These are phyloP conservation scores for Ondatra zibethicus DNA, from an alignment of 2,113 vertebrate genomes.

Conservation along the genomic window DNA sequence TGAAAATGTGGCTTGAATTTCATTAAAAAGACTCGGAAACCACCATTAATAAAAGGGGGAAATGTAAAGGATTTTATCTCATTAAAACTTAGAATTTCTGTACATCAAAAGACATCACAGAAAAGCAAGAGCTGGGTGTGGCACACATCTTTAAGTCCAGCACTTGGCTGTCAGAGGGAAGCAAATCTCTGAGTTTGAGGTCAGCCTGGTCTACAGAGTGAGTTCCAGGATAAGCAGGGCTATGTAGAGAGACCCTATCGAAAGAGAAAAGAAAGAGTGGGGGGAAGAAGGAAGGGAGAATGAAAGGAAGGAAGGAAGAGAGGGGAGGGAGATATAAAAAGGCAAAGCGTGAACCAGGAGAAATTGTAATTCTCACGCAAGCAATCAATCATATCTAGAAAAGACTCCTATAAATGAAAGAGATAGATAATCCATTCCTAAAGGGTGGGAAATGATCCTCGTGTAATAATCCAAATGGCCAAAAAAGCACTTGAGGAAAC, in stretches of 20 bases:
- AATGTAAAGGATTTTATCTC: not conserved
- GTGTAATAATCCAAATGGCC: not conserved
- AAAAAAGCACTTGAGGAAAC: not conserved
- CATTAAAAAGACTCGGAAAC: not conserved
- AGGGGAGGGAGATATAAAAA: not conserved
- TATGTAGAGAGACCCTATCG: not conserved
- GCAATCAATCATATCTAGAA: not conserved
- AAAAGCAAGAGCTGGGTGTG: not conserved
- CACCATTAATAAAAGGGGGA: not conserved
- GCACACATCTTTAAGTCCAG: not conserved
- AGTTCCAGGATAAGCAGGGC: not conserved
- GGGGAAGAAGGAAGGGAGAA: too few relatives aligned
- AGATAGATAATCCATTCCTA: not conserved
- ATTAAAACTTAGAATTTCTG: slow-evolving; percentile 27
- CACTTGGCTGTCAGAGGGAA: not conserved
- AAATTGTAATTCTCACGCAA: not conserved
- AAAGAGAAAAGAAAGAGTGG: not conserved
- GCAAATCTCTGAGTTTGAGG: not conserved
- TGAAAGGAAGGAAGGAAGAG: not conserved
- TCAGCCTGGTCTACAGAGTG: not conserved
- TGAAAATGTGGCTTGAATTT: not conserved
- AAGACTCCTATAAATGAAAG: not conserved
- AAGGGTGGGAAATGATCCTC: not conserved
- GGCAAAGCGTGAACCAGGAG: not conserved
- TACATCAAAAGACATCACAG: not conserved